Percentiles rank a stretch among this genome's conserved stretches.
Evolutionary conservation across 1,140 invertebrate genomes (phyloP).

Genomic region (Triops cancriformis): DNA sequence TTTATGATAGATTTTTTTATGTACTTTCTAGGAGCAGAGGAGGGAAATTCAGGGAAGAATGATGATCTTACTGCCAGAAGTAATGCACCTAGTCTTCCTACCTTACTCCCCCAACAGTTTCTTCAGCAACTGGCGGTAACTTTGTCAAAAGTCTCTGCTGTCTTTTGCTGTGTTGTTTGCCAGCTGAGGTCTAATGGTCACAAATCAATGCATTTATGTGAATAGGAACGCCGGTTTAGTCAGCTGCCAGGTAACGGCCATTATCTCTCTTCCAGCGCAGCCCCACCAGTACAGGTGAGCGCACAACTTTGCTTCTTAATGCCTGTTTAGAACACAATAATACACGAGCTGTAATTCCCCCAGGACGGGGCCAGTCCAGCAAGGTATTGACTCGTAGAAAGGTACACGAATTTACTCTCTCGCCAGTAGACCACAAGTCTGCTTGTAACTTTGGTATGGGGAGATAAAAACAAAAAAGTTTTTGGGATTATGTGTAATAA

Average conservation of each 20-base stretch:
- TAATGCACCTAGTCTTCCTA: neutral
- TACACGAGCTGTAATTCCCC: too few species aligned
- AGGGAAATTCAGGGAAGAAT: neutral
- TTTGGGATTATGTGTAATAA: too few species aligned
- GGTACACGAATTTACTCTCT: too few species aligned
- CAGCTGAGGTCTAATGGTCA: neutral
- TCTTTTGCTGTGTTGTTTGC: neutral
- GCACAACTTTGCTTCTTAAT: neutral
- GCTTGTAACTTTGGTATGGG: too few species aligned
- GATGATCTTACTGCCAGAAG: neutral
- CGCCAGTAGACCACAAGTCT: too few species aligned
- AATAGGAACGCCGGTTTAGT: conserved; percentile 10
- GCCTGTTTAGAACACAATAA: neutral
- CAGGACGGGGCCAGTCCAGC: too few species aligned
- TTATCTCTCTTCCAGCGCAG: neutral
- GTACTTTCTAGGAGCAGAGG: too few species aligned
- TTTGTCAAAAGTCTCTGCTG: neutral
- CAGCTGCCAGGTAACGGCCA: neutral
- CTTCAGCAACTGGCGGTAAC: neutral
- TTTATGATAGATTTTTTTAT: neutral
- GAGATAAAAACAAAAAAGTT: too few species aligned
- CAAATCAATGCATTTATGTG: neutral
- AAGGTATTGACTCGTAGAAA: too few species aligned
- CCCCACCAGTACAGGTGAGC: neutral
- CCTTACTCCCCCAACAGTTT: neutral